These are phyloP conservation scores for Buathra laborator DNA, from an alignment of 2,888 invertebrate species.

Conservation along the genomic window DNA sequence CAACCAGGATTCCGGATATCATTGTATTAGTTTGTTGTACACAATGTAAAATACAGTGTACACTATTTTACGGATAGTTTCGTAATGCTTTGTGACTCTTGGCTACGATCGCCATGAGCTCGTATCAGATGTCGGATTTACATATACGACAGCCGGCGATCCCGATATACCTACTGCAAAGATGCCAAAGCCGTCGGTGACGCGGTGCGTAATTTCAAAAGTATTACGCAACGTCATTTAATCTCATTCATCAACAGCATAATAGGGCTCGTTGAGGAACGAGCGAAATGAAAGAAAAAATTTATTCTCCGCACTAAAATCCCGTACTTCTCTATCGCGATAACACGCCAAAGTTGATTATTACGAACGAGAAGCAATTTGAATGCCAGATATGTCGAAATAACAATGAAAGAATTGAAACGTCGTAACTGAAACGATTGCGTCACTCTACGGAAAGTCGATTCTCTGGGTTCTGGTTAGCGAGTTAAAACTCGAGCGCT, in stretches of 20 bases:
- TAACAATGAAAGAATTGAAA: constrained; percentile 25
- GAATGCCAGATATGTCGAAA: constrained; percentile 28
- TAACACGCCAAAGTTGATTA: constrained; percentile 13
- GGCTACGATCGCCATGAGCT: constrained; percentile 35
- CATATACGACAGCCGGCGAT: not conserved
- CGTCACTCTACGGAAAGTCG: constrained; percentile 17
- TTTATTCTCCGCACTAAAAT: not conserved
- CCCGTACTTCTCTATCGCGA: constrained; percentile 1
- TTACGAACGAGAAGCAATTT: constrained; percentile 1
- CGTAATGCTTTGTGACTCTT: constrained; percentile 17
- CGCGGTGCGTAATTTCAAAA: constrained; percentile 9
- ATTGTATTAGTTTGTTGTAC: constrained; percentile 50
- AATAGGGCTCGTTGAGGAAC: too few relatives aligned
- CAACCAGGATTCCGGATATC: constrained; percentile 46
- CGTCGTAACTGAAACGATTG: constrained; percentile 15
- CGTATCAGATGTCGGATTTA: constrained; percentile 13
- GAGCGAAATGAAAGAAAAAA: too few relatives aligned
- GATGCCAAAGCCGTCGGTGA: constrained; percentile 31
- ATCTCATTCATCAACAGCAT: too few relatives aligned
- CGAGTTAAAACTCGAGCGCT: not conserved
- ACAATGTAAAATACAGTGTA: constrained; percentile 30
- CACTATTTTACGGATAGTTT: constrained; percentile 29
- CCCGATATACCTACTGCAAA: not conserved
- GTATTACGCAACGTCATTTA: not conserved
- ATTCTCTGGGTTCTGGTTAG: not conserved